Percentiles rank a stretch among this genome's conserved stretches.
These are phyloP conservation scores for Lathronympha strigana DNA, from an alignment of 2,888 invertebrate species.

Conservation along the genomic window DNA sequence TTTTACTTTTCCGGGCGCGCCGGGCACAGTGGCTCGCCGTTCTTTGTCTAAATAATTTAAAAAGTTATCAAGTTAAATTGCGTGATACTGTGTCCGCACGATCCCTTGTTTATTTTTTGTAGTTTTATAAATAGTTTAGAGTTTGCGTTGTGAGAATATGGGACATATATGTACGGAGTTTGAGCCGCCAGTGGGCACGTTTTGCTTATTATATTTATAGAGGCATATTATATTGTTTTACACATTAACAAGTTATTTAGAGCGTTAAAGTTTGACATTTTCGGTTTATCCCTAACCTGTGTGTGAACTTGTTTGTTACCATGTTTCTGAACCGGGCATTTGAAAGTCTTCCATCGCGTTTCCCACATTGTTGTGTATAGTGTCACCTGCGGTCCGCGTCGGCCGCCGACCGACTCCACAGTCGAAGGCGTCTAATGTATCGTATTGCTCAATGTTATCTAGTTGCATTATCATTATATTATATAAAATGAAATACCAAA, in stretches of 20 bases:
- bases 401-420: conserved; percentile 23
- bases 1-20: conserved; percentile 45
- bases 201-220: conserved; percentile 49
- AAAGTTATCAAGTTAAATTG: neutral
- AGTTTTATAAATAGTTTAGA: conserved; percentile 56
- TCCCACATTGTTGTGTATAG: conserved; percentile 77
- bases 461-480: conserved; percentile 68
- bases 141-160: conserved; percentile 50
- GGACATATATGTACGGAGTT: conserved; percentile 53
- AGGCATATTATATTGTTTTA: conserved; percentile 57
- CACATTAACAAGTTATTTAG: conserved; percentile 56
- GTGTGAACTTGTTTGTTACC: conserved; percentile 65
- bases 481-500: conserved; percentile 65
- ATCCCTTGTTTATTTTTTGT: conserved; percentile 57
- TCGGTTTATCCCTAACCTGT: conserved; percentile 55
- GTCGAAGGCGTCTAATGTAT: conserved; percentile 41
- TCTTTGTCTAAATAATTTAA: neutral
- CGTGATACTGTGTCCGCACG: conserved; percentile 45
- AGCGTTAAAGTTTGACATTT: conserved; percentile 55
- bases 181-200: conserved; percentile 44
- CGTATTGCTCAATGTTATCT: conserved; percentile 76
- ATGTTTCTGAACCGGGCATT: conserved; percentile 72
- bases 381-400: conserved; percentile 46
- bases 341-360: conserved; percentile 63
- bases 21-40: conserved; percentile 22